A percentile compares a stretch with the other conserved stretches of the same genome.
These are phyloP conservation scores for Microplitis deprimator DNA, from an alignment of 2,888 invertebrate genomes.

Conservation along the genomic window DNA sequence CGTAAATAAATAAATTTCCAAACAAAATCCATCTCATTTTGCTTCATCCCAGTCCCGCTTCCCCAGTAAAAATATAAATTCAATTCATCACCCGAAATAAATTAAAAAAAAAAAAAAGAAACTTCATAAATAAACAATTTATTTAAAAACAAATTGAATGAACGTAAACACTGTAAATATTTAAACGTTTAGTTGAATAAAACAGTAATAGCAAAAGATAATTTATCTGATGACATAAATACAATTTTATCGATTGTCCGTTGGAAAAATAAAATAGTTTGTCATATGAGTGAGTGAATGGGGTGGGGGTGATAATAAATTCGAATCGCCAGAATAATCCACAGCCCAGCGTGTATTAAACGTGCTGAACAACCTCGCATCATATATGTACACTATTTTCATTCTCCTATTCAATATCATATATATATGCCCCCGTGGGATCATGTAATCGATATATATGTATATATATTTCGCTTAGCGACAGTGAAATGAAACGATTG, in stretches of 20 bases:
- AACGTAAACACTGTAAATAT: neutral
- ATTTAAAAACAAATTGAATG: neutral
- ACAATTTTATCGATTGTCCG: slow-evolving; percentile 6
- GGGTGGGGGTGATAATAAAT: slow-evolving; percentile 24
- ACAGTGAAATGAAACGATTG: slow-evolving; percentile 34
- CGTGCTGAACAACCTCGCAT: slow-evolving; percentile 30
- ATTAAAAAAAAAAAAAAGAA: neutral
- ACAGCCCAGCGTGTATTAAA: slow-evolving; percentile 20
- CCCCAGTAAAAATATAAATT: too few relatives aligned
- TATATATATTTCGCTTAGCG: slow-evolving; percentile 23
- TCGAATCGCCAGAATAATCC: slow-evolving; percentile 27
- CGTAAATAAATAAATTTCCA: too few relatives aligned
- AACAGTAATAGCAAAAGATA: neutral
- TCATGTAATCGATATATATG: slow-evolving; percentile 27
- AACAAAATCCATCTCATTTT: too few relatives aligned
- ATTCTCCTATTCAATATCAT: neutral
- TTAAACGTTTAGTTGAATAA: neutral
- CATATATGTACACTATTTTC: slow-evolving; percentile 25
- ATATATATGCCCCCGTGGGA: slow-evolving; percentile 20
- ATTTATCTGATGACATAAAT: slow-evolving; percentile 12
- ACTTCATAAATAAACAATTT: neutral
- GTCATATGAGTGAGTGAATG: neutral
- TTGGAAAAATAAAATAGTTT: neutral
- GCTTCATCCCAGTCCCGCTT: too few relatives aligned
- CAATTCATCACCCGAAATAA: neutral